Conservation (phyloP, 2,797 vertebrate species). For the Petrocephalus schoutedeni region DNA sequence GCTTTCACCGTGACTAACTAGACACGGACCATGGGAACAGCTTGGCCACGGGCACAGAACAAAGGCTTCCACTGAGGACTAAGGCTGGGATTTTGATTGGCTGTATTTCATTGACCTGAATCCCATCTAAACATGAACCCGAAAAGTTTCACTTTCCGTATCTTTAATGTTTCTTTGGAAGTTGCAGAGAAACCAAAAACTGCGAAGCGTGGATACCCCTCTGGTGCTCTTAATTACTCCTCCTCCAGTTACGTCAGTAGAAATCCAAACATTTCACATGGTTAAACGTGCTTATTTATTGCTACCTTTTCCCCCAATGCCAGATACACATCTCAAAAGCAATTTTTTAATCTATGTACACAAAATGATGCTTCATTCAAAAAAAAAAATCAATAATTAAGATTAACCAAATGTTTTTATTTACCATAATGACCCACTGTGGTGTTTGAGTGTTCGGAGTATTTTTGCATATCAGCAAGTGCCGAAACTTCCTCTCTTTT, state of each 20-base stretch:
- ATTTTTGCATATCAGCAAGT: neutral
- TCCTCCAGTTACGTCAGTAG: neutral
- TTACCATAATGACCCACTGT: neutral
- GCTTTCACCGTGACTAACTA: neutral
- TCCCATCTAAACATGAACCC: neutral
- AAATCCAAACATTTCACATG: neutral
- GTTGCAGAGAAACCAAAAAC: neutral
- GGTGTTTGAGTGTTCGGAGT: neutral
- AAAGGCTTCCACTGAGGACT: constrained; percentile 15
- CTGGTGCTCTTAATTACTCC: neutral
- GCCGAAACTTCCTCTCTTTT: neutral
- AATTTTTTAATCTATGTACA: neutral
- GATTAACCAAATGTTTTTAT: neutral
- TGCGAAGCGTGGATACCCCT: neutral
- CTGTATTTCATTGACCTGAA: constrained; percentile 10
- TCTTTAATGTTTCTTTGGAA: neutral
- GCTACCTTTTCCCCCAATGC: neutral
- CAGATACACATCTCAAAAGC: neutral
- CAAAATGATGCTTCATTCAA: neutral
- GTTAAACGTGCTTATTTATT: neutral
- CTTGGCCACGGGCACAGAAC: neutral
- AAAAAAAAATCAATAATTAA: neutral
- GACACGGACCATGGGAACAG: constrained; percentile 20
- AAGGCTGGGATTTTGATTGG: neutral
- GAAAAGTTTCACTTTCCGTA: neutral